Percentiles rank a stretch among this genome's conserved stretches.
phyloP scores from a whole-genome alignment of 2,888 invertebrate genomes.

The Spodoptera picta region DNA sequence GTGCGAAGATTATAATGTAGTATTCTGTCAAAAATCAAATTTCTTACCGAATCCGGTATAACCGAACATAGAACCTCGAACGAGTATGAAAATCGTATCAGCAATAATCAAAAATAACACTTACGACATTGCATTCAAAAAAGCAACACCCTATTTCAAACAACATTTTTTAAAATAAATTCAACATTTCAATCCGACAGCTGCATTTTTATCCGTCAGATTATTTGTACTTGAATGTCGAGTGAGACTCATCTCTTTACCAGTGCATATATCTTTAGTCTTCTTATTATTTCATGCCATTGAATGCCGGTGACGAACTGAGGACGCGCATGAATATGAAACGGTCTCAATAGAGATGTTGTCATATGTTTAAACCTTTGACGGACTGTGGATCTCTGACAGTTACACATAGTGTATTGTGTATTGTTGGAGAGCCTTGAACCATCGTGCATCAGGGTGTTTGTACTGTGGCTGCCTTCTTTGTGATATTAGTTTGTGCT shows the following conservation, averaged over 20 bases:
- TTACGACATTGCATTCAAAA: constrained; percentile 27
- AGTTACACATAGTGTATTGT: constrained; percentile 76
- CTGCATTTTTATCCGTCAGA: constrained; percentile 58
- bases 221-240: constrained; percentile 65
- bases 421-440: constrained; percentile 75
- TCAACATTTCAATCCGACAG: constrained; percentile 43
- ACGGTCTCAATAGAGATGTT: constrained; percentile 82
- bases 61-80: too few relatives aligned
- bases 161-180: constrained; percentile 46
- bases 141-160: constrained; percentile 21
- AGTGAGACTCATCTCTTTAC: constrained; percentile 69
- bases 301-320: constrained; percentile 61
- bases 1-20: too few relatives aligned
- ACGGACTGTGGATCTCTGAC: constrained; percentile 73
- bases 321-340: constrained; percentile 83
- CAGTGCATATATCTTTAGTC: constrained; percentile 75
- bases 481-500: background rate
- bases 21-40: too few relatives aligned
- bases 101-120: too few relatives aligned
- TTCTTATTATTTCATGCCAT: constrained; percentile 78
- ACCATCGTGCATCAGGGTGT: constrained; percentile 60
- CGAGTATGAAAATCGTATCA: too few relatives aligned
- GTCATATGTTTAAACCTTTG: constrained; percentile 77
- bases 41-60: too few relatives aligned
- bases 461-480: constrained; percentile 9